Base-by-base conservation (phyloP, 2,113 vertebrate species). In the Phoenicopterus ruber region DNA sequence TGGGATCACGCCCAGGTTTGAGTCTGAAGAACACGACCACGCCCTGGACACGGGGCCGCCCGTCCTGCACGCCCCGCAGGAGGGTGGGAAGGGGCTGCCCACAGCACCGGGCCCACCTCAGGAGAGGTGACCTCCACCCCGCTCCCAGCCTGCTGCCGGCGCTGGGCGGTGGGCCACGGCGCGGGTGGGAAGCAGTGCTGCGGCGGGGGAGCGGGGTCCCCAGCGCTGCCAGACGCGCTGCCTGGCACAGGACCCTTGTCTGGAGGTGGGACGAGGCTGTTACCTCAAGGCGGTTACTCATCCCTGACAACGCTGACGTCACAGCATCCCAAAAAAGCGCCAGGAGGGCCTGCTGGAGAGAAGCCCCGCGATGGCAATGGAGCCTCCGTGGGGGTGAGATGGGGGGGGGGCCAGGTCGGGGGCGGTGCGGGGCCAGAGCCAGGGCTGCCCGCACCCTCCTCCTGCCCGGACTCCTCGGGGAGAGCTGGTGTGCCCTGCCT, bases 301-400 rank as follows among this genome's bases (percentile, higher is more conserved):
- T 97, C 97, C 86, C 55, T 97, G 97, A 97, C 97, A 97, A 97
- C 95, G 88, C 78, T 94, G 49, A 95, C 88, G 85, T 97, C 96
- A 97, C 76, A 89, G 73, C 93, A 97, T 97, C 96, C 97, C 95
- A 79, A 94, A 97, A 93, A 85, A 92, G 78, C 70, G 38, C 73
- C 63, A 12, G 73, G 76, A 81, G 81, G 74, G 84, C 36, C 47
- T 32, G 65, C 11, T 21, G 82, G 58, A 80, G 22, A 83, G 77
- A 16, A 72, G 74, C 63, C 71, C 90, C 42, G 54, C 34, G 22
- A 67, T 42, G 59, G 95, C 21, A 31, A 76, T 11, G 61, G 44
- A 77, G 83, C 58, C 42, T 65, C 58, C 52, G 66, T 29, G 52
- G 65, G 17, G 26, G n/a, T 2, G 54, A 28, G 29, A 24, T 20